These are phyloP conservation scores for Boleophthalmus pectinirostris DNA, from an alignment of 2,113 vertebrate genomes.

Conservation along the genomic window DNA sequence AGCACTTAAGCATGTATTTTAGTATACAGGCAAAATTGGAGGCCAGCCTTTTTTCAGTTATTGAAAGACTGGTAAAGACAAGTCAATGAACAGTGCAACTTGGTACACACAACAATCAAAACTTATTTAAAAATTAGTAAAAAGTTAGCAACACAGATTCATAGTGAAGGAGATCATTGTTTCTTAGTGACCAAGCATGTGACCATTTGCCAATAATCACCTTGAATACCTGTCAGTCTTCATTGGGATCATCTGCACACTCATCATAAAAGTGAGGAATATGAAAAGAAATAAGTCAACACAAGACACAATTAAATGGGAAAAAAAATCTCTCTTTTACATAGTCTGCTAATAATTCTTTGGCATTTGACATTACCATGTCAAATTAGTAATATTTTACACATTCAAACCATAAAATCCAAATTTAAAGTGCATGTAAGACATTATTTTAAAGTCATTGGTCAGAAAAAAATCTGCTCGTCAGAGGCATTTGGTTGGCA, in stretches of 20 bases:
- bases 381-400: neutral
- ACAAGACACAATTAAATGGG: slow-evolving; percentile 16
- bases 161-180: slow-evolving; percentile 7
- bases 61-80: neutral
- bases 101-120: neutral
- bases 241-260: slow-evolving; percentile 75
- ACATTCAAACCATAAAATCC: neutral
- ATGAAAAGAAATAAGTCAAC: slow-evolving; percentile 61
- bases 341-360: neutral
- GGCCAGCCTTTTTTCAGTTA: neutral
- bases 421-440: slow-evolving; percentile 32
- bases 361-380: neutral
- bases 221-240: slow-evolving; percentile 88
- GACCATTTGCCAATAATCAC: slow-evolving; percentile 80
- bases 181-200: slow-evolving; percentile 23
- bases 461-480: slow-evolving; percentile 30
- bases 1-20: neutral
- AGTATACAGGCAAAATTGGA: neutral
- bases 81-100: neutral
- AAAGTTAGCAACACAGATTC: neutral
- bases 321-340: slow-evolving; percentile 5
- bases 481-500: slow-evolving; percentile 42
- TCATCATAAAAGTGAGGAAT: slow-evolving; percentile 77
- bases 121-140: neutral
- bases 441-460: slow-evolving; percentile 26